Conservation (phyloP, 2,797 vertebrate genomes). For the Sebastes nivosus region DNA sequence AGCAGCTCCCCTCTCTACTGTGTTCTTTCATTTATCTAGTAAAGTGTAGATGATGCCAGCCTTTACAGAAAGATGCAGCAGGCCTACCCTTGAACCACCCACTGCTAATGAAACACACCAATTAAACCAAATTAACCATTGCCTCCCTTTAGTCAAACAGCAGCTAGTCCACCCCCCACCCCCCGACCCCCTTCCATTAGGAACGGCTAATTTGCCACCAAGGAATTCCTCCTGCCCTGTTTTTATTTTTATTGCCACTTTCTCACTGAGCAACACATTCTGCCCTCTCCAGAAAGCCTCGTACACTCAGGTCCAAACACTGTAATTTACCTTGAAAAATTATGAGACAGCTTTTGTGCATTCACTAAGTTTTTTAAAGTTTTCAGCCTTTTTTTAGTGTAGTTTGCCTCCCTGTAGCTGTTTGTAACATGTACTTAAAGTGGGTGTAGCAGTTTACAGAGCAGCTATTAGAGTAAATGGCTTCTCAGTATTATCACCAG, state of each 20-base stretch:
- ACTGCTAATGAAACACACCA: slow-evolving; percentile 70
- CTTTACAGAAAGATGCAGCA: slow-evolving; percentile 49
- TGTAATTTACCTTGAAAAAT: slow-evolving; percentile 73
- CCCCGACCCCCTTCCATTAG: slow-evolving; percentile 64
- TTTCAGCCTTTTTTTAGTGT: slow-evolving; percentile 41
- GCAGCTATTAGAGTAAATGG: slow-evolving; percentile 78
- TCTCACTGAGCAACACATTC: slow-evolving; percentile 59
- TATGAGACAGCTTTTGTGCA: slow-evolving; percentile 53
- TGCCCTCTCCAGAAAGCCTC: slow-evolving; percentile 33
- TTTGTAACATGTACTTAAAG: slow-evolving; percentile 80
- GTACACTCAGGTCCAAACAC: slow-evolving; percentile 28
- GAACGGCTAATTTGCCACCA: slow-evolving; percentile 75
- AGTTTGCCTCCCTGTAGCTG: slow-evolving; percentile 54
- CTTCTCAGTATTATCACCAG: slow-evolving; percentile 75
- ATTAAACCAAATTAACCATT: slow-evolving; percentile 74
- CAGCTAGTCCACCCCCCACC: slow-evolving; percentile 28
- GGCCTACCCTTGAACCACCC: slow-evolving; percentile 61
- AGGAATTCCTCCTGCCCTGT: slow-evolving; percentile 71
- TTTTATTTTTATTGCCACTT: slow-evolving; percentile 78
- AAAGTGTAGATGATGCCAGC: slow-evolving; percentile 51
- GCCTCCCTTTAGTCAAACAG: slow-evolving; percentile 61
- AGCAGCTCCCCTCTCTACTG: slow-evolving; percentile 9
- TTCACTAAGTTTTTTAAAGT: slow-evolving; percentile 47
- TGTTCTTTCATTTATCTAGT: slow-evolving; percentile 42
- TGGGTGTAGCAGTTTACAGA: slow-evolving; percentile 80